Conservation (phyloP, 2,113 vertebrate genomes). For the Eupsittula cactorum region DNA sequence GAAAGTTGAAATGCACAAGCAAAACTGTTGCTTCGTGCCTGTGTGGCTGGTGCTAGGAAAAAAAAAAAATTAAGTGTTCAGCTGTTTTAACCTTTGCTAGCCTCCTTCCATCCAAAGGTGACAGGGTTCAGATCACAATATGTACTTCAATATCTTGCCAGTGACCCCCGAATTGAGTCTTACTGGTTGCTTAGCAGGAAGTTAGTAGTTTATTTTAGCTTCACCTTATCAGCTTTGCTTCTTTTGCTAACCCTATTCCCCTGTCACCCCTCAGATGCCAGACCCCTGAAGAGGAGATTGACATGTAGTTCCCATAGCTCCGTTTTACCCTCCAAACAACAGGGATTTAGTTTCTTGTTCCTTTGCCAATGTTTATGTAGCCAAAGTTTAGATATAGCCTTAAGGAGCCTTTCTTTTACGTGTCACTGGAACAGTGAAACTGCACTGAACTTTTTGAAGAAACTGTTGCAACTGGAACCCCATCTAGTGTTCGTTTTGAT, state of each 20-base stretch:
- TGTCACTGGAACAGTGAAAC: conserved; percentile 87
- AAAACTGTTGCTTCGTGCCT: not conserved
- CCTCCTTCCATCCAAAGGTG: conserved; percentile 89
- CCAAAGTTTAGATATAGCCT: conserved; percentile 90
- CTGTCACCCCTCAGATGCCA: conserved; percentile 88
- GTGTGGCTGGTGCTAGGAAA: conserved; percentile 54
- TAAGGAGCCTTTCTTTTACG: conserved; percentile 88
- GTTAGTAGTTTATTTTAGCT: conserved; percentile 86
- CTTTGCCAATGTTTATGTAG: conserved; percentile 94
- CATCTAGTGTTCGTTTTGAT: conserved; percentile 93
- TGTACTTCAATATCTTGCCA: conserved; percentile 88
- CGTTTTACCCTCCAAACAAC: conserved; percentile 86
- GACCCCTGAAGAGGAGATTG: conserved; percentile 91
- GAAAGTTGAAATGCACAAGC: not conserved
- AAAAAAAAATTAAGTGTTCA: conserved; percentile 62
- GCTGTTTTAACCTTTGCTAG: conserved; percentile 98
- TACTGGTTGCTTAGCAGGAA: conserved; percentile 89
- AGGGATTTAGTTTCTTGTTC: conserved; percentile 91
- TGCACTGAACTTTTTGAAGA: conserved; percentile 82
- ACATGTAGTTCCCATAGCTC: conserved; percentile 85
- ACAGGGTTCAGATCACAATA: conserved; percentile 92
- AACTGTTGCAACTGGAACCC: conserved; percentile 89
- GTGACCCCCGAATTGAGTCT: conserved; percentile 90
- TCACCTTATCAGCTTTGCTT: conserved; percentile 92
- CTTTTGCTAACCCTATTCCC: conserved; percentile 85